A percentile compares a stretch with the other conserved stretches of the same genome.
These are phyloP conservation scores for Hylia prasina DNA, from an alignment of 2,113 vertebrate genomes.

Conservation along the genomic window DNA sequence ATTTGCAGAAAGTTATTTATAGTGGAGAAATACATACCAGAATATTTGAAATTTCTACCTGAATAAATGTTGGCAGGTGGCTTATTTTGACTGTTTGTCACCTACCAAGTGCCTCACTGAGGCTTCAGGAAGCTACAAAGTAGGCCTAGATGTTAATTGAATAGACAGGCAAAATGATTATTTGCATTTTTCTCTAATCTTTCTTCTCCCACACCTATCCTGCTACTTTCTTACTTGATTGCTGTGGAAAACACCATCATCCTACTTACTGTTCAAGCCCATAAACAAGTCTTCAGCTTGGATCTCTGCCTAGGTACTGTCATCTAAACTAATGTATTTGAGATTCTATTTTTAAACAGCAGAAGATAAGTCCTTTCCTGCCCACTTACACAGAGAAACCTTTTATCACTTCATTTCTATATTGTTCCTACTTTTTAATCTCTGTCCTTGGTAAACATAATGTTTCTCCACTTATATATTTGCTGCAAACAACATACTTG, in stretches of 20 bases:
- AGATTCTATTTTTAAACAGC: slow-evolving; percentile 43
- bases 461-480: neutral
- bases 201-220: slow-evolving; percentile 29
- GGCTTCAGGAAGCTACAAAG: slow-evolving; percentile 39
- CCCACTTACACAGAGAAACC: neutral
- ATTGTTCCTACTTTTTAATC: neutral
- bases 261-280: slow-evolving; percentile 48
- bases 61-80: neutral
- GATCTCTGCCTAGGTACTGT: slow-evolving; percentile 37
- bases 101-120: neutral
- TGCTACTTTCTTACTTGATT: slow-evolving; percentile 12
- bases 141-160: slow-evolving; percentile 48
- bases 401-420: neutral
- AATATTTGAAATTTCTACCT: slow-evolving; percentile 44
- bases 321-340: slow-evolving; percentile 1
- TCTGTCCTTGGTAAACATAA: neutral
- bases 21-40: slow-evolving; percentile 31
- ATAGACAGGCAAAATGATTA: slow-evolving; percentile 46
- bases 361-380: neutral
- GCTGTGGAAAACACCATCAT: slow-evolving; percentile 49
- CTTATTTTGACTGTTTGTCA: slow-evolving; percentile 43
- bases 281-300: slow-evolving; percentile 41
- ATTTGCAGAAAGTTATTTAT: slow-evolving; percentile 58
- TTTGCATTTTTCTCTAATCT: slow-evolving; percentile 64
- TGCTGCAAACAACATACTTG: neutral